Evolutionary conservation across 2,113 vertebrate genomes (phyloP), one percentile per base, ranked within the genome.

Genomic region (Nymphicus hollandicus): DNA sequence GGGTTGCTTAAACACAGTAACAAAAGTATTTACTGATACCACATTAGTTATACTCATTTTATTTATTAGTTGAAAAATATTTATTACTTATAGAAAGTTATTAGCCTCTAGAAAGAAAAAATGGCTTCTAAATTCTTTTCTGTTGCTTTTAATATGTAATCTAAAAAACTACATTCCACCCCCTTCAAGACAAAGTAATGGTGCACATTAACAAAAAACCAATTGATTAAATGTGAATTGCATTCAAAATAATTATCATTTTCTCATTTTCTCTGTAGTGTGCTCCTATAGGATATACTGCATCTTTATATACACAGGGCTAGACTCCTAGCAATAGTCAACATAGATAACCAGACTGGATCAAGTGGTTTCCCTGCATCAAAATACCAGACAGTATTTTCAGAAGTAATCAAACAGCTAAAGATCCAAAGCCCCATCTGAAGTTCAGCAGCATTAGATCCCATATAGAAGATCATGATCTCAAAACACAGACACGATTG

Each of bases 1-100:
- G n/a, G 99, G 99, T 98, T 99, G 98, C 68, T 81, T 82, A 50
- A 81, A 92, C 49, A 91, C 13, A 94, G 4, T 11, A 81, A 78
- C 28, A 82, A 18, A 86, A 92, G 56, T 31, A 66, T 31, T 73
- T 18, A 66, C 43, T 37, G 39, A 78, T 31, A 87, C 11, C 53
- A 47, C 11, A 46, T 46, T 10, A 80, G 3, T n/a, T 91, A 12
- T 9, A 70, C 25, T 37, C 5, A 73, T 37, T 86, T 78, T 43
- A 76, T 79, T 79, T 58, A 77, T 46, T 63, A 84, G 22, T 52
- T 81, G 33, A 73, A 7, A 56, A 56, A 56, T 56, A 56, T n/a
- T 56, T 56, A n/a, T 56, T 56, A 23, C 55, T n/a, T 56, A n/a
- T 23, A 88, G 22, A 41, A 89, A 68, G 22, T 35, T 37, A 35